Evolutionary conservation across 2,888 invertebrate species (phyloP), one percentile per base, ranked within the genome.

Genomic region (Lasiommata megera): DNA sequence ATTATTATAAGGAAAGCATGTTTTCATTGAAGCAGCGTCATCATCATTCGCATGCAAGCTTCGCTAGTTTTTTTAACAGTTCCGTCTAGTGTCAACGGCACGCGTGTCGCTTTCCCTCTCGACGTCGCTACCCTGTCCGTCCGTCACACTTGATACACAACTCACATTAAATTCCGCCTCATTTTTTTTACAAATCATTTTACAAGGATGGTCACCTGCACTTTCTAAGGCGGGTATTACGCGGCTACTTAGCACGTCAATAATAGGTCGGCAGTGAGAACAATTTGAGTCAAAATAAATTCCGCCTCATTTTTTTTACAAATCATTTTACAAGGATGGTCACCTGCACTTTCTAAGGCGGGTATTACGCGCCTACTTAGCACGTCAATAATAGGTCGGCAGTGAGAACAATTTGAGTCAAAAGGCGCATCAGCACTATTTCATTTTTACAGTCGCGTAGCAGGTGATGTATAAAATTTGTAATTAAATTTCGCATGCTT

Each of bases 81-180:
- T 88, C 88, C 88, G 85, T 74, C 72, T 80, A 68, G 69, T 76
- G 88, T 87, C 84, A 85, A 79, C 76, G 86, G 79, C 87, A 76
- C 69, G 81, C 80, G 82, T 82, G 82, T 79, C 41, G 82, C 88
- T 88, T 88, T 88, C 88, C 83, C 88, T 80, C 73, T 80, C 75
- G 64, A 54, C 60, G 60, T 73, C 76, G 72, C 70, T 62, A 56
- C 63, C 59, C 67, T 62, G 67, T 65, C 60, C 65, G 69, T 64
- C 66, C 74, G 75, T 79, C 73, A 77, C 74, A 79, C 75, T 67
- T 71, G 68, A 74, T 75, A 71, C 73, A 68, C 66, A 65, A 69
- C 63, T 68, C 58, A 66, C 61, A 72, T 60, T 60, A 34, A 58
- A 72, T 72, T 75, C 63, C 67, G 68, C 68, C 64, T 74, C 54